A percentile compares a stretch with the other conserved stretches of the same genome.
Conservation (phyloP, 2,797 vertebrate genomes). For the Buceros bicornis region DNA sequence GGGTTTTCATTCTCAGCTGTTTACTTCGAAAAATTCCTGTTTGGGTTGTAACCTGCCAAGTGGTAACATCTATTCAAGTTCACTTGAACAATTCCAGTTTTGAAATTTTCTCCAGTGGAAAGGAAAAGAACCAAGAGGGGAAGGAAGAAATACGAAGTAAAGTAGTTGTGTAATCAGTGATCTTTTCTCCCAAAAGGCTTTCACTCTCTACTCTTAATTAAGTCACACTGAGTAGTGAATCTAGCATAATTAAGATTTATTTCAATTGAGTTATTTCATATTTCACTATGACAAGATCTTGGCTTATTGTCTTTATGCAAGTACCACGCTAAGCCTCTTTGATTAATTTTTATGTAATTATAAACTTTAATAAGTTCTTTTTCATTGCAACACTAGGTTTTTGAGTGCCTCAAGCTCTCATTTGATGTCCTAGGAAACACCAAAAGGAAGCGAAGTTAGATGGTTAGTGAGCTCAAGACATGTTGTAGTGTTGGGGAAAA, state of each 20-base stretch:
- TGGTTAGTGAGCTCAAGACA: background rate
- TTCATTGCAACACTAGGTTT: constrained; percentile 34
- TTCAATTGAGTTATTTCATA: constrained; percentile 55
- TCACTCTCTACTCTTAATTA: constrained; percentile 54
- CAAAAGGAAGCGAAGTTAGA: background rate
- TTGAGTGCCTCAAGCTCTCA: constrained; percentile 22
- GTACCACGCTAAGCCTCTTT: constrained; percentile 32
- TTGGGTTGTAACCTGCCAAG: background rate
- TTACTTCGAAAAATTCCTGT: background rate
- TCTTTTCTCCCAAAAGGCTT: constrained; percentile 27
- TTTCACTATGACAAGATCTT: constrained; percentile 60
- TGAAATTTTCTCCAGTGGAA: background rate
- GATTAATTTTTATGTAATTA: constrained; percentile 65
- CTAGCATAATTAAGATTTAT: constrained; percentile 69
- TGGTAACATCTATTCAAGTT: background rate
- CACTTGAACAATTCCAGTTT: background rate
- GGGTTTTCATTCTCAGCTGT: background rate
- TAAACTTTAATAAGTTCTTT: constrained; percentile 59
- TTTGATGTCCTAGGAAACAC: constrained; percentile 18
- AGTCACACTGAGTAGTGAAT: constrained; percentile 58
- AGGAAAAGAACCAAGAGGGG: background rate
- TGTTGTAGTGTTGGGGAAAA: background rate
- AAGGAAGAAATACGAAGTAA: background rate
- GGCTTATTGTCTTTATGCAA: constrained; percentile 56
- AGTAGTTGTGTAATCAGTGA: background rate